Conservation (phyloP, 2,797 vertebrate species). For the Phrynocephalus vlangalii region DNA sequence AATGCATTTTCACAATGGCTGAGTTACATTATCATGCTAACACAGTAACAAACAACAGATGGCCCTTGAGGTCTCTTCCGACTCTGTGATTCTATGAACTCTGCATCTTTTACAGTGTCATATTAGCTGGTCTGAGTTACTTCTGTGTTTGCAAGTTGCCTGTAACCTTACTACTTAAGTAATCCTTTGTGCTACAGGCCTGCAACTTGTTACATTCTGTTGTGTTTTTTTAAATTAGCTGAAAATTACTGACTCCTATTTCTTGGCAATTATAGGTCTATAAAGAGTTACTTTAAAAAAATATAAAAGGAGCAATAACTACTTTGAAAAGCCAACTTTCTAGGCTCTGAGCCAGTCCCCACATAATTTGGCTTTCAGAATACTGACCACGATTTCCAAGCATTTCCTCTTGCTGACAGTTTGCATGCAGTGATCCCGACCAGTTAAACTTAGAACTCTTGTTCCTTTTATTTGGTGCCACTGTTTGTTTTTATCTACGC, state of each 20-base stretch:
- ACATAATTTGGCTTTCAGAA: not conserved
- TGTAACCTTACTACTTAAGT: too few species aligned
- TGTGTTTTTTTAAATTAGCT: not conserved
- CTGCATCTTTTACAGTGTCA: too few species aligned
- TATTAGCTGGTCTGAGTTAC: too few species aligned
- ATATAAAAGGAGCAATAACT: not conserved
- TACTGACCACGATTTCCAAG: not conserved
- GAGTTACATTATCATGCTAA: too few species aligned
- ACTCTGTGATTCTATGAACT: too few species aligned
- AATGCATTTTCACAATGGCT: too few species aligned
- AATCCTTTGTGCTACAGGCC: too few species aligned
- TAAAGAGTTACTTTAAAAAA: not conserved
- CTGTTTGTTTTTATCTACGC: not conserved
- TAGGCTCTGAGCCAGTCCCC: not conserved
- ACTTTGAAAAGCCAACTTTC: not conserved
- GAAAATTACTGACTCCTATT: not conserved
- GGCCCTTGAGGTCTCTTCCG: too few species aligned
- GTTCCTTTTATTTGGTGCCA: not conserved
- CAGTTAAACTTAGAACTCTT: not conserved
- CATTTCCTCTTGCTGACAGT: not conserved
- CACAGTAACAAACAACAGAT: too few species aligned
- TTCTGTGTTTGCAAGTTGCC: too few species aligned
- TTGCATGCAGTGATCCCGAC: not conserved
- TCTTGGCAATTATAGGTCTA: not conserved
- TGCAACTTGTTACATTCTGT: too few species aligned